Base-by-base conservation (phyloP, 2,888 invertebrate species). In the Dendrolimus houi region DNA sequence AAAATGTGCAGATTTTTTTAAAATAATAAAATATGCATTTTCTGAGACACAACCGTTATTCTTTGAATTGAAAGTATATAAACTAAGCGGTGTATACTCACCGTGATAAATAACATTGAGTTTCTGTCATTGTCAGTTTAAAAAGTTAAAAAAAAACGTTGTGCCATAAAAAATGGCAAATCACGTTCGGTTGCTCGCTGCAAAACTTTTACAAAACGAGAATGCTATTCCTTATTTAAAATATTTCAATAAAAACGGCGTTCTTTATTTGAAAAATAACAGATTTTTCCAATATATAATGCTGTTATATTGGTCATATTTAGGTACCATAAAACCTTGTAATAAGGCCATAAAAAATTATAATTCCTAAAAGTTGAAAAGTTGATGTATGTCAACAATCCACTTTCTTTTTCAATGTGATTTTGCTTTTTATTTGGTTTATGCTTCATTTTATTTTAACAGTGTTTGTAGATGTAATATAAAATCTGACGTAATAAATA, bases 31-130 rank as follows among this genome's bases (percentile, higher is more conserved):
- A 29, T 29, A 29, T 29, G 6, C 29, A 3, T 29, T 0, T 29
- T 29, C 29, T 29, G 29, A 29, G 29, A 29, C 29, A 56, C 56
- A 53, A 57, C 69, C 68, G 71, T 67, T 70, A 65, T 53, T 14
- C 56, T 59, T 65, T 68, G 66, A 65, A 65, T 64, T 69, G 52
- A 57, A 54, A 60, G 63, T 62, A 59, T 58, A 62, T 66, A 58
- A 61, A 61, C 60, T 59, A 54, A 29, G 14, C 60, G 56, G 56
- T 57, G 56, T 63, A 59, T 57, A 54, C 54, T 62, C 60, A 62
- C 64, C 63, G 64, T 42, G 14, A 56, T 14, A 56, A 56, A 14
- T 52, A 55, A 53, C 29, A 17, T 52, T 29, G 41, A 13, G n/a
- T 52, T 53, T 13, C 29, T n/a, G 14, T 9, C 47, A 54, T 8